phyloP scores from a whole-genome alignment of 1,140 invertebrate species.

The Nymphalis io region DNA sequence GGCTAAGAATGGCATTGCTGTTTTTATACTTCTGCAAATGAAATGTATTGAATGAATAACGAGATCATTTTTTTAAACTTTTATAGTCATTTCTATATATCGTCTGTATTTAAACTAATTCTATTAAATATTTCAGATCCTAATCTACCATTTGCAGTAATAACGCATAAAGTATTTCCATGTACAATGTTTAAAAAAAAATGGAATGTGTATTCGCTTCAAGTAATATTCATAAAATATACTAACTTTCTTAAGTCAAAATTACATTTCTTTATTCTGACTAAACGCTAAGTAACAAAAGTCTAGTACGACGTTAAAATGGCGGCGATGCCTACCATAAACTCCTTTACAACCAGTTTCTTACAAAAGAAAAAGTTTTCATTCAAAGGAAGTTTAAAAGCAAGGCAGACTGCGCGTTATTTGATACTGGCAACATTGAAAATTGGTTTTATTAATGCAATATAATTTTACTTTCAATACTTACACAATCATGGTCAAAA shows the following conservation, averaged over 20 bases:
- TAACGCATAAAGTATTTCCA: too few species aligned
- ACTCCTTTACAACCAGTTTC: conserved; percentile 10
- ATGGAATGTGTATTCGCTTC: neutral
- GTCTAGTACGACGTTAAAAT: conserved; percentile 12
- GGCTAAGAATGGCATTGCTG: conserved; percentile 42
- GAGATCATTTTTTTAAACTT: neutral
- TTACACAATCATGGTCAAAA: neutral
- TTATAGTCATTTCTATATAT: too few species aligned
- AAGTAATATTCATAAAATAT: neutral
- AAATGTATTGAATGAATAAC: conserved; percentile 12
- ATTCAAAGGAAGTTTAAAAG: conserved; percentile 14
- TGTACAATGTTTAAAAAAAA: too few species aligned
- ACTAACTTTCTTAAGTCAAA: neutral
- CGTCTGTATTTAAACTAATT: too few species aligned
- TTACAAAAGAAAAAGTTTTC: conserved; percentile 15
- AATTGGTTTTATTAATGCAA: conserved; percentile 5
- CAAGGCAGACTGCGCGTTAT: conserved; percentile 8
- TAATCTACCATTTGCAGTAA: too few species aligned
- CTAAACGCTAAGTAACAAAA: conserved; percentile 6
- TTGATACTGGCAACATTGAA: conserved; percentile 11
- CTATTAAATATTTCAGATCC: too few species aligned
- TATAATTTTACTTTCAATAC: neutral
- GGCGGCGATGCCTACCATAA: conserved; percentile 7
- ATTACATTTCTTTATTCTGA: conserved; percentile 3
- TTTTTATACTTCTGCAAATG: conserved; percentile 12